Evolutionary conservation across 2,113 vertebrate species (phyloP), one percentile per base, ranked within the genome.

Genomic region (Amblyornis subalaris): DNA sequence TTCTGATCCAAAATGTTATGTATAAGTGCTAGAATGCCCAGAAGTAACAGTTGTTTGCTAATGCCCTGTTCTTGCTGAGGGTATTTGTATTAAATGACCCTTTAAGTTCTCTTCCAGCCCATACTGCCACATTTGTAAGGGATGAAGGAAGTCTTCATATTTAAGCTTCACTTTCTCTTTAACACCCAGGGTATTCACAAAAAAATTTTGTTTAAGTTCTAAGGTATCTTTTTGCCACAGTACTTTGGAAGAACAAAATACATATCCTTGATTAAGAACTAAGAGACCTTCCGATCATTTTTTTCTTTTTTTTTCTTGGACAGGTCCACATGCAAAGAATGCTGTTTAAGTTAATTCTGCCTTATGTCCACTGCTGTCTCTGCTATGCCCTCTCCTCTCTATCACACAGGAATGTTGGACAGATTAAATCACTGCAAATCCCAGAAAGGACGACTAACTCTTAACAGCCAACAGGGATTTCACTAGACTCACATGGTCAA

Each of bases 381-480:
- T 88, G 50, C 74, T 77, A 28, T 28, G 25, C 22, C 33, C 12
- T 62, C 60, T 16, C 58, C 65, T 33, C 62, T 20, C 50, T 69
- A 65, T 61, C 72, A 88, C 48, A 76, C 6, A 57, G 76, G 15
- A 70, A 35, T 47, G 16, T 24, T 19, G 2, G 62, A 86, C 50
- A 93, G 66, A 82, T 81, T 62, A 92, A 88, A 77, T 29, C 76
- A 62, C 85, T 74, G 60, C 86, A 96, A 93, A 80, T 60, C 24
- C 84, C 71, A 92, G 36, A 87, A 94, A 91, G 71, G 36, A 87
- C 84, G 87, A 57, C 54, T 55, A 80, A 86, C 69, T 64, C 31
- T 64, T 23, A 24, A 67, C 42, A 88, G 78, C 94, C 95, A 95
- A 83, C 61, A 96, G 75, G 64, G 94, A 92, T 82, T 96, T 96